Percentiles rank a stretch among this genome's conserved stretches.
These are phyloP conservation scores for Lasioglossum figueresi DNA, from an alignment of 2,888 invertebrate species.

Conservation along the genomic window DNA sequence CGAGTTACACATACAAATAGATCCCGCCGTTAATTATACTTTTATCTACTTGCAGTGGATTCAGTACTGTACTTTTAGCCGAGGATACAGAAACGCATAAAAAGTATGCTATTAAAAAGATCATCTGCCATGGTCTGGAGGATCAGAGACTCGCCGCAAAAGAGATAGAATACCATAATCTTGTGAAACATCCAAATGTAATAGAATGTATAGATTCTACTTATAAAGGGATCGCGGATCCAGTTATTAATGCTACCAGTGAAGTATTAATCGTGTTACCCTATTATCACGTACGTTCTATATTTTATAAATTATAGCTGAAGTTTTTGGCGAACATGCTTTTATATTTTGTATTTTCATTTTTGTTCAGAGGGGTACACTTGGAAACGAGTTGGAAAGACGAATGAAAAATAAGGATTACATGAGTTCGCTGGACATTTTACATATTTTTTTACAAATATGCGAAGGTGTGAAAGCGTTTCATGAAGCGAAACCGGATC, in stretches of 20 bases:
- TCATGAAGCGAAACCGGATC: conserved; percentile 89
- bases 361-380: conserved; percentile 88
- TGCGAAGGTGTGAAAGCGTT: conserved; percentile 91
- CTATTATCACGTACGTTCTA: conserved; percentile 87
- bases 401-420: conserved; percentile 86
- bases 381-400: conserved; percentile 88
- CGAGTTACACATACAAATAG: background rate
- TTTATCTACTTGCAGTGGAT: conserved; percentile 87
- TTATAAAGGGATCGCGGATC: conserved; percentile 88
- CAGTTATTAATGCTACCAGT: conserved; percentile 88
- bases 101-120: conserved; percentile 91
- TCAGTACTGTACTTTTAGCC: conserved; percentile 91
- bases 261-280: conserved; percentile 91
- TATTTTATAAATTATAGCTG: no score
- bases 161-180: conserved; percentile 90
- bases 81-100: conserved; percentile 88
- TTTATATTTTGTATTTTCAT: conserved; percentile 9
- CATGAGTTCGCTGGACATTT: conserved; percentile 87
- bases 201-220: conserved; percentile 89
- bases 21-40: background rate
- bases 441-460: conserved; percentile 89
- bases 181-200: conserved; percentile 90
- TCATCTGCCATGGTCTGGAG: conserved; percentile 91
- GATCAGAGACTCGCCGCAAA: conserved; percentile 90
- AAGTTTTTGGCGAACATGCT: background rate